Percentiles rank a stretch among this genome's conserved stretches.
These are phyloP conservation scores for Parotocinclus haroldoi DNA, from an alignment of 2,797 vertebrate species.

Conservation along the genomic window DNA sequence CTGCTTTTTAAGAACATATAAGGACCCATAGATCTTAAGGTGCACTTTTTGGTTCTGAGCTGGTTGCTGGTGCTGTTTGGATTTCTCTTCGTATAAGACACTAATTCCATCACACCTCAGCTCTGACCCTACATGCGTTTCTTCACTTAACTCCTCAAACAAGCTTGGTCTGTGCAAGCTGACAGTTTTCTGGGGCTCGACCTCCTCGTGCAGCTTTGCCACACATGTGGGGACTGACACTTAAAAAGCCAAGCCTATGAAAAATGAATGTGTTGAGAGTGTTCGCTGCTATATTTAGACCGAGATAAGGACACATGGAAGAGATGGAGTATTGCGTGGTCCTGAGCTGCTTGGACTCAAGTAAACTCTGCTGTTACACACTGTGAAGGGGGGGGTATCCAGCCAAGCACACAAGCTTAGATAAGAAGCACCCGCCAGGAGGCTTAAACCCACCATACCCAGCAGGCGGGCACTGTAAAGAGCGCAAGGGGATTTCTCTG, in stretches of 20 bases:
- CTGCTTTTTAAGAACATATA: no score
- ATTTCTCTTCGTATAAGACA: no score
- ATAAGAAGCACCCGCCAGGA: slow-evolving; percentile 3
- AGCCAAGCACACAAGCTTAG: slow-evolving; percentile 16
- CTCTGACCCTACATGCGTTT: slow-evolving; percentile 18
- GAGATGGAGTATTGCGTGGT: background rate
- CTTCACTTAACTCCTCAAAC: background rate
- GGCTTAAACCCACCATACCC: background rate
- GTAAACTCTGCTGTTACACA: background rate
- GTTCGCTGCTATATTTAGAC: slow-evolving; percentile 53
- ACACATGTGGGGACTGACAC: slow-evolving; percentile 37
- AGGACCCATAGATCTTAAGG: no score
- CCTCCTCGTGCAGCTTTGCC: slow-evolving; percentile 47
- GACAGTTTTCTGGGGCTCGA: slow-evolving; percentile 40
- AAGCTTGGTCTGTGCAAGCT: background rate
- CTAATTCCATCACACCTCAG: background rate
- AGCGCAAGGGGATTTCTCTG: slow-evolving; percentile 20
- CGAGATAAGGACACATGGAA: slow-evolving; percentile 47
- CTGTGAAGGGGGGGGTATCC: slow-evolving; percentile 13
- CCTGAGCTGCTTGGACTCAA: slow-evolving; percentile 22
- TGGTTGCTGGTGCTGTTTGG: no score
- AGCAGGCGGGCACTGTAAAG: slow-evolving; percentile 7
- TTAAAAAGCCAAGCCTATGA: slow-evolving; percentile 52
- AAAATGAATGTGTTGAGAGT: slow-evolving; percentile 59
- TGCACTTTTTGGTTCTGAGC: no score